Base-by-base conservation (phyloP, 2,113 vertebrate genomes). In the Ramphastos sulfuratus region DNA sequence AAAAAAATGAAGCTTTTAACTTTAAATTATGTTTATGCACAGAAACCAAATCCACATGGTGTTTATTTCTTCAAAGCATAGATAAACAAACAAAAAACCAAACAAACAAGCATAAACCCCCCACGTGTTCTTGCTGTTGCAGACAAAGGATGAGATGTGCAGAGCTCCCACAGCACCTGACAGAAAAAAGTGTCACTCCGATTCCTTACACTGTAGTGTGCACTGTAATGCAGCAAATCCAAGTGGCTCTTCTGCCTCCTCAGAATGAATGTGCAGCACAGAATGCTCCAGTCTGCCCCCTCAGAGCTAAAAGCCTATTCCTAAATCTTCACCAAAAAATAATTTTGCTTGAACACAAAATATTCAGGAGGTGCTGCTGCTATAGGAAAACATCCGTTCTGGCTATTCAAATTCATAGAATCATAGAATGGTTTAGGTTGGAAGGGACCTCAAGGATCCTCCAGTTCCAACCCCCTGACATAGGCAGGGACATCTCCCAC, bases 31-130 rank as follows among this genome's bases (percentile, higher is more conserved):
- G 50, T 78, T 91, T 74, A 75, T 69, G 65, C 54, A 54, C 37
- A 54, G 59, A 91, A 65, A 85, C 14, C 30, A 87, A 88, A 90
- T 91, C 74, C 76, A 81, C 24, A 35, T 5, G 0, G 52, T 81
- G 21, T 81, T 85, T 91, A 69, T 92, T 86, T 91, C 82, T 89
- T 91, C 54, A 91, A 91, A 94, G 77, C 65, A 88, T 21, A 67
- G 71, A 80, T 18, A 7, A 52, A 52, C 50, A 52, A 52, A 25
- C 50, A 48, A 48, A 21, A 24, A 50, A 21, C 48, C 44, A 52
- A 52, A 48, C 19, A 48, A 48, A 48, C 48, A 20, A 21, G 17
- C 19, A 35, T 35, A 46, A 67, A 46, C 12, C 14, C 10, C 12
- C 7, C 8, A 15, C 10, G 7, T 70, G 55, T 60, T 77, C 46